Percentiles rank a stretch among this genome's conserved stretches.
These are phyloP conservation scores for Acanthosepion pharaonis DNA, from an alignment of 2,888 invertebrate genomes.

Conservation along the genomic window DNA sequence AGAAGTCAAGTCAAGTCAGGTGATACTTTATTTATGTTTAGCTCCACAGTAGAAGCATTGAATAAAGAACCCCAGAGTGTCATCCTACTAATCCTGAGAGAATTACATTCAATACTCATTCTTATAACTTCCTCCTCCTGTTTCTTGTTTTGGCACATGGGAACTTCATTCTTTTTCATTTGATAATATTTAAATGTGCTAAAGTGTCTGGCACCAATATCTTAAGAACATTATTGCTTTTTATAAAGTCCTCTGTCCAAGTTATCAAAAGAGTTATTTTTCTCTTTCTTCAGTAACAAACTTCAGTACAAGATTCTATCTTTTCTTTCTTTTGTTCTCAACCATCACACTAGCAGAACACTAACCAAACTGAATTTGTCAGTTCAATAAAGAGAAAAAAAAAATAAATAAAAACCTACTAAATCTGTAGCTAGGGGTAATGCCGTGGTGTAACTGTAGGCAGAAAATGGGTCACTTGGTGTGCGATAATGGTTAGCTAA, in stretches of 20 bases:
- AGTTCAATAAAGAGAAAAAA: neutral
- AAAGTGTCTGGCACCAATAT: conserved; percentile 20
- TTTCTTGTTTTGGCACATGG: neutral
- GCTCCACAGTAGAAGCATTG: neutral
- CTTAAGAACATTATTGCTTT: conserved; percentile 9
- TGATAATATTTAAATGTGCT: conserved; percentile 6
- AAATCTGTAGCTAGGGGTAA: neutral
- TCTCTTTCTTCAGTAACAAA: neutral
- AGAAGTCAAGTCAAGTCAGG: neutral
- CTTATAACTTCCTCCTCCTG: neutral
- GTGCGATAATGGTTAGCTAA: too few relatives aligned
- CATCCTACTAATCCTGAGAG: too few relatives aligned
- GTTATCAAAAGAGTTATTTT: conserved; percentile 8
- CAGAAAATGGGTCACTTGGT: neutral
- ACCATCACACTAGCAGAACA: neutral
- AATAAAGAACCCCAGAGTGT: neutral
- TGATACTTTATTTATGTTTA: neutral
- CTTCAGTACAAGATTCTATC: neutral
- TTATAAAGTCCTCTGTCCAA: neutral
- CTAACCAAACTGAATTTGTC: neutral
- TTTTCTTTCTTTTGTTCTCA: too few relatives aligned
- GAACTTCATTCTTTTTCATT: neutral
- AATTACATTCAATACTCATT: neutral
- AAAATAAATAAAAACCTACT: neutral
- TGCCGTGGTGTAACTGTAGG: neutral